These are phyloP conservation scores for Emydura subglobosa DNA, from an alignment of 2,113 vertebrate species.

Conservation along the genomic window DNA sequence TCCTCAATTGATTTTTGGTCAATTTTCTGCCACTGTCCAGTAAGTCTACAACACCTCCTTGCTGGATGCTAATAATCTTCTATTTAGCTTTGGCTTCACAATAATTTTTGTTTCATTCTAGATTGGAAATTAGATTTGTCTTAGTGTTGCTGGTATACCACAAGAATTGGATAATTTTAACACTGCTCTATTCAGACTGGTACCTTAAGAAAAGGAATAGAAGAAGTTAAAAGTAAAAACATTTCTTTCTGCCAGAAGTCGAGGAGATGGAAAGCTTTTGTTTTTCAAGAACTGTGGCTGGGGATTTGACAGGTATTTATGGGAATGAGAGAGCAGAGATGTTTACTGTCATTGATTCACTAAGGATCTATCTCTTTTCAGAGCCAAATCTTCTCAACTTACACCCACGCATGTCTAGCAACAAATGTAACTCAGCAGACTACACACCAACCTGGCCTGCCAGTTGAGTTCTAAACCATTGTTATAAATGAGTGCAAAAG, in stretches of 20 bases:
- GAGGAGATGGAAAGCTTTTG: slow-evolving; percentile 28
- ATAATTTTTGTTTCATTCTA: slow-evolving; percentile 5
- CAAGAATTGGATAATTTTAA: not conserved
- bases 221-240: slow-evolving; percentile 37
- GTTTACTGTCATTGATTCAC: not conserved
- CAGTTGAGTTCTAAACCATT: not conserved
- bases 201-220: slow-evolving; percentile 37
- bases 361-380: not conserved
- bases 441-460: not conserved
- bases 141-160: slow-evolving; percentile 32
- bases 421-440: not conserved
- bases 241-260: slow-evolving; percentile 7
- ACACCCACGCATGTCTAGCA: not conserved
- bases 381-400: not conserved
- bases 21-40: not conserved
- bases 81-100: not conserved
- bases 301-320: not conserved
- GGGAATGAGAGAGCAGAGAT: not conserved
- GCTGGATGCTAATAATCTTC: not conserved
- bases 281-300: not conserved
- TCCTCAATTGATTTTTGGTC: not conserved
- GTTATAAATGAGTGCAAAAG: not conserved
- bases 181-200: not conserved
- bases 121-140: not conserved
- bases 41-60: not conserved